Base-by-base conservation (phyloP, 2,888 invertebrate species). In the Brachyptera risi region DNA sequence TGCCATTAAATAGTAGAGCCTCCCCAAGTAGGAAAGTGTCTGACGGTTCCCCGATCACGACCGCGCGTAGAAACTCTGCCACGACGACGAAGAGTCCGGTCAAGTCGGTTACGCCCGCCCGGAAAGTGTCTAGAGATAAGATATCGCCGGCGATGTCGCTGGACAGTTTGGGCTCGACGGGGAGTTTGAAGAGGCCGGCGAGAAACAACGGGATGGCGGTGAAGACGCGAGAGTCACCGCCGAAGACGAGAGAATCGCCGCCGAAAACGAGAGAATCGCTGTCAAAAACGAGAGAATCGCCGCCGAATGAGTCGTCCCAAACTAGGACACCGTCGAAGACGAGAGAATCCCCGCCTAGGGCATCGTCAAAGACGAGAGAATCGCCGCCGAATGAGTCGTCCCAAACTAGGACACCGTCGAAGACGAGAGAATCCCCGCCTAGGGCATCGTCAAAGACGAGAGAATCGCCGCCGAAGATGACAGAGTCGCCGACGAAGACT, bases 141-240 rank as follows among this genome's bases (percentile, higher is more conserved):
- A 17, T 49, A n/a, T 58, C 59, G 47, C 59, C 38, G 37, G 49
- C 47, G 49, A 13, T 19, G 31, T 57, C 57, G 27, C 17, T 19
- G 57, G 42, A 26, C 11, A 31, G 57, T 17, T 24, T 27, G 19
- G 37, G 37, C 26, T 1, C 65, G 19, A 27, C 65, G 62, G 15
- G 61, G 61, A 38, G 68, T 65, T 2, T 57, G 21, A 0, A 67
- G 68, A 1, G 58, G 64, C 0, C 63, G 13, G 65, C 62, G 7
- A 65, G 56, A 26, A 66, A 66, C 19, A 35, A 27, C 26, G 31
- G 31, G 15, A 24, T n/a, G 26, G 23, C 42, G 57, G 47, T 59
- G 60, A 35, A 73, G 73, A 67, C 74, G 31, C 21, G 17, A 17
- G 15, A 17, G 37, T 13, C 3, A 27, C 37, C 37, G 21, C 51